Conservation (phyloP, 2,888 invertebrate genomes). For the Trichacis sp. region DNA sequence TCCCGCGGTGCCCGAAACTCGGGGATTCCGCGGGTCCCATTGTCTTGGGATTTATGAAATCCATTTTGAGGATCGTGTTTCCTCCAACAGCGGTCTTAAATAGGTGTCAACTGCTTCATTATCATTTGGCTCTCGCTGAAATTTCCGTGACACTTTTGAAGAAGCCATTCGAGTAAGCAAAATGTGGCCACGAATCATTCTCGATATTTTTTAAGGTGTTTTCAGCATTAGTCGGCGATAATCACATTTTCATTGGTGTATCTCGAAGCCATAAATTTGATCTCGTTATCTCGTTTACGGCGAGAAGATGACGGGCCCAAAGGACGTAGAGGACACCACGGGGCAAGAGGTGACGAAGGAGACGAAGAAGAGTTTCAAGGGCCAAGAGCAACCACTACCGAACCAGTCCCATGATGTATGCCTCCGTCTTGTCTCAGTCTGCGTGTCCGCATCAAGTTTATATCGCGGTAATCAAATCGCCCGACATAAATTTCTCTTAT, state of each 20-base stretch:
- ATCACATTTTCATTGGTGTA: conserved; percentile 66
- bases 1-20: conserved; percentile 29
- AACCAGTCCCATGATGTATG: conserved; percentile 65
- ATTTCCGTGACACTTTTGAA: conserved; percentile 32
- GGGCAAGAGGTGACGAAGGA: conserved; percentile 44
- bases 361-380: conserved; percentile 35
- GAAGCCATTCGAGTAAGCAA: conserved; percentile 40
- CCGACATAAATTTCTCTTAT: conserved; percentile 62
- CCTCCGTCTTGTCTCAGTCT: conserved; percentile 64
- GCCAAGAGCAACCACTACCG: conserved; percentile 51
- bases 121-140: conserved; percentile 29
- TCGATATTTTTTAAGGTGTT: conserved; percentile 47
- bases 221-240: conserved; percentile 66
- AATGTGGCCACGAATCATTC: conserved; percentile 32
- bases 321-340: conserved; percentile 42
- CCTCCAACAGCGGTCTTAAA: background rate
- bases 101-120: conserved; percentile 20
- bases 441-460: conserved; percentile 65
- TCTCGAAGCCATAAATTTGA: conserved; percentile 68
- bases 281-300: conserved; percentile 69
- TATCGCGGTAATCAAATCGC: conserved; percentile 69
- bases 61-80: conserved; percentile 20
- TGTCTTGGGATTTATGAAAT: conserved; percentile 35
- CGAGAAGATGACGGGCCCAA: conserved; percentile 45
- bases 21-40: conserved; percentile 36